A percentile compares a stretch with the other conserved stretches of the same genome.
These are phyloP conservation scores for Phorcus lineatus DNA, from an alignment of 2,888 invertebrate genomes.

Conservation along the genomic window DNA sequence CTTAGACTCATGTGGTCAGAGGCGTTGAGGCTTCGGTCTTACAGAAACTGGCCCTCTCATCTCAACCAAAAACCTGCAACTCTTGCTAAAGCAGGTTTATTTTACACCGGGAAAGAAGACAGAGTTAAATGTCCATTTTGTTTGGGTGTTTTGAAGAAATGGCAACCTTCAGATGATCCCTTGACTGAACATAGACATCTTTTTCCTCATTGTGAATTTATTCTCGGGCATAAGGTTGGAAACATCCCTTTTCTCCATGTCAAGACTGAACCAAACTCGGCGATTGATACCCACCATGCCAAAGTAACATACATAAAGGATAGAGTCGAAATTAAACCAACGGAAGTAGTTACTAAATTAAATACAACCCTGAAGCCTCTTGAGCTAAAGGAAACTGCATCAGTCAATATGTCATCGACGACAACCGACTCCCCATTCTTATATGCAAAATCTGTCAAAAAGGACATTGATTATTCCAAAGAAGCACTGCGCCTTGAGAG, in stretches of 20 bases:
- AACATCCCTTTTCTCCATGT: constrained; percentile 5
- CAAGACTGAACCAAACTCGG: no score
- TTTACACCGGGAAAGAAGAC: constrained; percentile 4
- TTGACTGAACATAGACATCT: neutral
- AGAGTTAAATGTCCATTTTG: constrained; percentile 4
- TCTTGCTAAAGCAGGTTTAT: constrained; percentile 18
- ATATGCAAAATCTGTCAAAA: neutral
- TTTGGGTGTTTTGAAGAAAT: neutral
- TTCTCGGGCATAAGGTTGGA: neutral
- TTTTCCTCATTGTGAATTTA: constrained; percentile 10
- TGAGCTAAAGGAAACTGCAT: no score
- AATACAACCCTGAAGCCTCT: no score
- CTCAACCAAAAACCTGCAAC: neutral
- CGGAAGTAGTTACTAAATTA: no score
- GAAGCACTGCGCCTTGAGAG: neutral
- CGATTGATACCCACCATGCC: no score
- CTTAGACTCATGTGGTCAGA: neutral
- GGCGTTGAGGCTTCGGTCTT: neutral
- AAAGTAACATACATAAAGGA: no score
- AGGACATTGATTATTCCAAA: neutral
- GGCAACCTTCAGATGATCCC: neutral
- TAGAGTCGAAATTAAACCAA: neutral
- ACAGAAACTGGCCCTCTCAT: neutral
- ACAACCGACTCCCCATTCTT: neutral
- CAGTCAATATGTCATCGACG: neutral